Percentiles rank a stretch among this genome's conserved stretches.
Conservation (phyloP, 2,888 invertebrate genomes). For the Cerastis leucographa region DNA sequence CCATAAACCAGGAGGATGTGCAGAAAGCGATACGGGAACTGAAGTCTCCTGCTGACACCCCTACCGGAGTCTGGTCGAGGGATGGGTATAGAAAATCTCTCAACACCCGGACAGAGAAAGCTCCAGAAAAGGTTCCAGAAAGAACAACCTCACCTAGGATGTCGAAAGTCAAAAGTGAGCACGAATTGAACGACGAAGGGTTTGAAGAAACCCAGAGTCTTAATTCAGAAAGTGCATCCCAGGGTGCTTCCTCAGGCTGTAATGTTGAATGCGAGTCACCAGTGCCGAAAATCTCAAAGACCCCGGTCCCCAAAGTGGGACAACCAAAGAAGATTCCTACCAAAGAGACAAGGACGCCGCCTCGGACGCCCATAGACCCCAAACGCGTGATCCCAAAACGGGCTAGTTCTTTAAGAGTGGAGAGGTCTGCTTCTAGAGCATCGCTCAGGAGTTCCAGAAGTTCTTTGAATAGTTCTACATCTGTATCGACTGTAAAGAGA, state of each 20-base stretch:
- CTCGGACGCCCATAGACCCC: slow-evolving; percentile 79
- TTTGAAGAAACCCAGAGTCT: slow-evolving; percentile 97
- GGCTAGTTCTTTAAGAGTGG: slow-evolving; percentile 91
- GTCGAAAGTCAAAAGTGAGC: slow-evolving; percentile 91
- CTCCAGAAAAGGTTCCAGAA: slow-evolving; percentile 78
- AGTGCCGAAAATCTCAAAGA: slow-evolving; percentile 84
- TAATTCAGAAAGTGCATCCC: slow-evolving; percentile 96
- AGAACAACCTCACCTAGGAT: slow-evolving; percentile 87
- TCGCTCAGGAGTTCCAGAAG: slow-evolving; percentile 95
- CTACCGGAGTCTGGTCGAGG: slow-evolving; percentile 91
- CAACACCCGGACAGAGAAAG: slow-evolving; percentile 77
- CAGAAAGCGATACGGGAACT: slow-evolving; percentile 92
- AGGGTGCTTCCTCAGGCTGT: slow-evolving; percentile 95
- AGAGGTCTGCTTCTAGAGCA: slow-evolving; percentile 94
- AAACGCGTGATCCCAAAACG: slow-evolving; percentile 81
- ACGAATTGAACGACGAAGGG: slow-evolving; percentile 96
- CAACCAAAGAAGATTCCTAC: slow-evolving; percentile 87
- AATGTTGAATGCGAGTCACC: slow-evolving; percentile 92
- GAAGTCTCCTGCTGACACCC: slow-evolving; percentile 91
- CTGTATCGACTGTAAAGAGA: slow-evolving; percentile 94
- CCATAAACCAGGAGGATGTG: slow-evolving; percentile 93
- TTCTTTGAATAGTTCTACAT: slow-evolving; percentile 95
- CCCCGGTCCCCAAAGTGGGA: slow-evolving; percentile 73
- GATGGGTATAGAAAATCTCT: slow-evolving; percentile 84
- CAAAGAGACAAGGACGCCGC: slow-evolving; percentile 87